Evolutionary conservation across 2,888 invertebrate species (phyloP).

Genomic region (Spodoptera exigua): DNA sequence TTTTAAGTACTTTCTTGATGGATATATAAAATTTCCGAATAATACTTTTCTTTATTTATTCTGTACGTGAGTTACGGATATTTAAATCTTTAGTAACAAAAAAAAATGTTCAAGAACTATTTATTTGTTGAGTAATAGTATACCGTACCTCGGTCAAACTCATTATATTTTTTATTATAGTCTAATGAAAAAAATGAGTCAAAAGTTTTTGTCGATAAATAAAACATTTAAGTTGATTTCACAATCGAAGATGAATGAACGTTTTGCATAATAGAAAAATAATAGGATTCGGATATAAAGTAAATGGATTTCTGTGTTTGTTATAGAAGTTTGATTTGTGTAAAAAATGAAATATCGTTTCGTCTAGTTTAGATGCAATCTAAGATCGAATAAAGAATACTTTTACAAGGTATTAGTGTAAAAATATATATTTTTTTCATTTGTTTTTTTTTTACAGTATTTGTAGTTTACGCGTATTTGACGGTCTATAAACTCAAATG

Average conservation of each 20-base stretch:
- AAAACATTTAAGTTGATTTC: constrained; percentile 19
- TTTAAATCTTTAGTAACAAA: constrained; percentile 17
- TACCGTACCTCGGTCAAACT: no score
- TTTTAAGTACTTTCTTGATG: constrained; percentile 36
- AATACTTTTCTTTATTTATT: constrained; percentile 45
- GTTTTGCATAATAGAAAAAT: neutral
- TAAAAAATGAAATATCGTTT: no score
- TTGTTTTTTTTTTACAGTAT: no score
- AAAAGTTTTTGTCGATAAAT: constrained; percentile 15
- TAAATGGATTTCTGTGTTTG: constrained; percentile 1
- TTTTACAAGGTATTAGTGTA: no score
- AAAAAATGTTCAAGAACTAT: constrained; percentile 15
- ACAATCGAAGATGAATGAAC: neutral
- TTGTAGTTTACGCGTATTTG: no score
- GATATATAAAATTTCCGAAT: constrained; percentile 39
- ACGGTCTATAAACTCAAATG: no score
- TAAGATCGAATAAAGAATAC: no score
- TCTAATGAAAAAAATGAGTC: neutral
- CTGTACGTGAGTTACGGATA: constrained; percentile 44
- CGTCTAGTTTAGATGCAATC: no score
- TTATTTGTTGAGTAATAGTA: no score
- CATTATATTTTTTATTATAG: no score
- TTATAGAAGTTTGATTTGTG: neutral
- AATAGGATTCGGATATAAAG: constrained; percentile 14
- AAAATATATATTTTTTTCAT: no score